Conservation (phyloP, 2,113 vertebrate genomes). For the Rhinoptilus africanus region DNA sequence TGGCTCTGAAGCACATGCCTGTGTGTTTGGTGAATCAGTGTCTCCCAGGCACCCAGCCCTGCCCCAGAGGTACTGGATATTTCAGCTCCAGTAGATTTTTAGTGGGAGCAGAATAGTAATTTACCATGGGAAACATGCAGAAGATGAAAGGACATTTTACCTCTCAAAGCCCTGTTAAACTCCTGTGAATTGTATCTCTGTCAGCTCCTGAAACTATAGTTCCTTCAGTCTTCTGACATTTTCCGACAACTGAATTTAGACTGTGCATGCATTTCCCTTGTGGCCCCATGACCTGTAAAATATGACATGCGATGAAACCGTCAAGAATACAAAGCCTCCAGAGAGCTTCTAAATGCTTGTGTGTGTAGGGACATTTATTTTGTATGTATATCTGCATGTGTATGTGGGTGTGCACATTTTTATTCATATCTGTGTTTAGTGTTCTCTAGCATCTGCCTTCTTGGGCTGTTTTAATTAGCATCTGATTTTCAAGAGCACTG, state of each 20-base stretch:
- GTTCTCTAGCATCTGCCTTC: neutral
- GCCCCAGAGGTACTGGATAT: neutral
- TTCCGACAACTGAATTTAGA: neutral
- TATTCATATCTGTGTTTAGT: neutral
- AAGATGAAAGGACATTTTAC: neutral
- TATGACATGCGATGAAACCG: neutral
- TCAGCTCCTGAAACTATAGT: neutral
- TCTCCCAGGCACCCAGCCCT: neutral
- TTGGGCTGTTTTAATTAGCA: slow-evolving; percentile 1
- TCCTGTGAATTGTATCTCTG: neutral
- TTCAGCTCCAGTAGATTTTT: neutral
- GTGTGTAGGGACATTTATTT: neutral
- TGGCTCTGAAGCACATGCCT: neutral
- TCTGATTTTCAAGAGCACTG: slow-evolving; percentile 27
- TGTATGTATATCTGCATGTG: rapidly evolving
- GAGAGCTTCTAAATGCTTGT: neutral
- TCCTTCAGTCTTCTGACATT: neutral
- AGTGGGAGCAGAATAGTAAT: neutral
- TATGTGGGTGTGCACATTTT: neutral
- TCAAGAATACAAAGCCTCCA: neutral
- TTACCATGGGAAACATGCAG: neutral
- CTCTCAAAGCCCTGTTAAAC: neutral
- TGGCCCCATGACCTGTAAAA: neutral
- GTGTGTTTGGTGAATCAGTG: neutral
- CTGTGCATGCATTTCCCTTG: neutral